Percentiles rank a stretch among this genome's conserved stretches.
phyloP scores from a whole-genome alignment of 2,113 vertebrate species.

The Channa maculata region DNA sequence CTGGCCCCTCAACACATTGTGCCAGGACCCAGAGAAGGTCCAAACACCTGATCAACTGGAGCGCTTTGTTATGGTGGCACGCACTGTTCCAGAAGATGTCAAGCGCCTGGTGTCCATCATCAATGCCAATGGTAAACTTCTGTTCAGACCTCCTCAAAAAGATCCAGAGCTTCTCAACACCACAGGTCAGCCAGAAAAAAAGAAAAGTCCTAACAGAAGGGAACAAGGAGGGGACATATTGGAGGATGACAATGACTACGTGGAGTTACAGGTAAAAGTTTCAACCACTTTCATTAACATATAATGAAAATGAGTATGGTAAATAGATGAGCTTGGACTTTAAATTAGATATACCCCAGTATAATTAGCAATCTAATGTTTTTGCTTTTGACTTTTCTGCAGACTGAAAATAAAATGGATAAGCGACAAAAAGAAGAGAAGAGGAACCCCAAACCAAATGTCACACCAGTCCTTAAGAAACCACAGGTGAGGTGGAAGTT shows the following conservation, averaged over 20 bases:
- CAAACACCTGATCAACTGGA: constrained; percentile 90
- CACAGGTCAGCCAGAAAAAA: constrained; percentile 24
- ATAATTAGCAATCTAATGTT: neutral
- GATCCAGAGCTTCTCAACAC: constrained; percentile 49
- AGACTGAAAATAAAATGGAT: constrained; percentile 82
- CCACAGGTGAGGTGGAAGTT: constrained; percentile 50
- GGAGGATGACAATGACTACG: constrained; percentile 83
- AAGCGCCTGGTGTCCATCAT: constrained; percentile 92
- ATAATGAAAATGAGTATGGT: neutral
- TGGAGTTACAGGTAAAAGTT: constrained; percentile 83
- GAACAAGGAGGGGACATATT: constrained; percentile 44
- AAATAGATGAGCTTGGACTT: neutral
- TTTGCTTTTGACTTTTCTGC: constrained; percentile 30
- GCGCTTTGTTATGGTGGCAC: constrained; percentile 91
- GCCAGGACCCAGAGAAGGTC: constrained; percentile 80
- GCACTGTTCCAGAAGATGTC: constrained; percentile 91
- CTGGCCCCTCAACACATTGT: constrained; percentile 87
- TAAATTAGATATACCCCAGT: neutral
- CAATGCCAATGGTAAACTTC: constrained; percentile 92
- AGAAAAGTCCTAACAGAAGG: constrained; percentile 20
- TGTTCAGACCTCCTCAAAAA: constrained; percentile 85
- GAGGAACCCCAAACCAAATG: constrained; percentile 48
- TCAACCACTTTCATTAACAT: neutral
- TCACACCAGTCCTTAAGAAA: constrained; percentile 20
- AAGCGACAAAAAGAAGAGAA: constrained; percentile 57